A percentile compares a stretch with the other conserved stretches of the same genome.
These are phyloP conservation scores for Boulengeromyrus knoepffleri DNA, from an alignment of 2,113 vertebrate species.

Conservation along the genomic window DNA sequence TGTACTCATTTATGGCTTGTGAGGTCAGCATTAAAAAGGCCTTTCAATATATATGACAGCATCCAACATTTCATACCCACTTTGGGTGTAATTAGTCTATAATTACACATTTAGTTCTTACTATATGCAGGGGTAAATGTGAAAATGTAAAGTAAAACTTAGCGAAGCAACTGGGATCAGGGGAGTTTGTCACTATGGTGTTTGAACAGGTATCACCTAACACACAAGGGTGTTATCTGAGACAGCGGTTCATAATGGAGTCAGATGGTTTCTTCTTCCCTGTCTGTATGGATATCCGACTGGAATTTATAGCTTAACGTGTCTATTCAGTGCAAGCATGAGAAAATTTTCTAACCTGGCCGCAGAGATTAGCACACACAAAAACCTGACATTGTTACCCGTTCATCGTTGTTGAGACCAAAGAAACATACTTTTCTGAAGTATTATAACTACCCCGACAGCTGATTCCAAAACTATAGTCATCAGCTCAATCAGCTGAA, in stretches of 20 bases:
- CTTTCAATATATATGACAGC: background rate
- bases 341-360: background rate
- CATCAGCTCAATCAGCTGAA: background rate
- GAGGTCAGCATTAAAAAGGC: background rate
- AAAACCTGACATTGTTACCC: background rate
- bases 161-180: background rate
- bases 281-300: background rate
- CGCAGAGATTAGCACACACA: background rate
- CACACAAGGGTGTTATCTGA: background rate
- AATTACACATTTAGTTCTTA: background rate
- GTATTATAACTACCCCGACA: background rate
- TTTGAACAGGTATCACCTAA: background rate
- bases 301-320: background rate
- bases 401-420: background rate
- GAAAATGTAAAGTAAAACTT: background rate
- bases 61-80: background rate
- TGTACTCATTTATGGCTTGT: background rate
- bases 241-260: background rate
- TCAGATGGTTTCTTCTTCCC: background rate
- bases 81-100: background rate
- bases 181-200: background rate
- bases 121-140: background rate
- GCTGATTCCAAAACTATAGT: background rate
- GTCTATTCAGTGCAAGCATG: background rate
- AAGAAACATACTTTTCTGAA: background rate